Conservation (phyloP, 2,888 invertebrate genomes). For the Athripsodes cinereus region DNA sequence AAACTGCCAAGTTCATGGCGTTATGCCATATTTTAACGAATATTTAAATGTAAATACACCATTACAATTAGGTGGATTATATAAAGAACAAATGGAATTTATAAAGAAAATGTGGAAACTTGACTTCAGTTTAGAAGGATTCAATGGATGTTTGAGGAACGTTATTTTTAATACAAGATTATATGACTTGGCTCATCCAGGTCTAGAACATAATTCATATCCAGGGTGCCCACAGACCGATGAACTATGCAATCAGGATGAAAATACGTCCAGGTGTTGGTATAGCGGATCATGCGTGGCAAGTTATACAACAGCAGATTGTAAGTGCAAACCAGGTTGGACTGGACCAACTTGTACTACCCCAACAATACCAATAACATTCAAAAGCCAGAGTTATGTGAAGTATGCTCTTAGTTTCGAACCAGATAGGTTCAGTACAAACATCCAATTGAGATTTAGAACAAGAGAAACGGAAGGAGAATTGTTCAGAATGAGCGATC, state of each 20-base stretch:
- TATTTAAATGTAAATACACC: constrained; percentile 94
- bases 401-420: constrained; percentile 93
- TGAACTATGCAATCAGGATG: constrained; percentile 82
- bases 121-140: constrained; percentile 82
- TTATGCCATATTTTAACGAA: constrained; percentile 90
- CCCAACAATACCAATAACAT: constrained; percentile 84
- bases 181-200: constrained; percentile 93
- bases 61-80: constrained; percentile 89
- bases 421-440: constrained; percentile 86
- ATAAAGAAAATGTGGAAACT: constrained; percentile 85
- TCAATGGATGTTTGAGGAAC: constrained; percentile 94
- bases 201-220: constrained; percentile 75
- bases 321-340: constrained; percentile 94
- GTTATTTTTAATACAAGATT: constrained; percentile 92
- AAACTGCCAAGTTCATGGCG: constrained; percentile 83
- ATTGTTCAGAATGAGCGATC: constrained; percentile 88
- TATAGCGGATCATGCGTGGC: constrained; percentile 91
- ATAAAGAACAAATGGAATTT: constrained; percentile 83
- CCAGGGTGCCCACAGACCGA: constrained; percentile 93
- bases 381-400: constrained; percentile 91
- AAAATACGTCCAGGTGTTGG: constrained; percentile 80
- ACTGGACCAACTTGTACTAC: constrained; percentile 84
- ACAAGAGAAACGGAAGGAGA: constrained; percentile 91
- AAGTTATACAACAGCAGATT: constrained; percentile 80
- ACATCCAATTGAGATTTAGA: constrained; percentile 88